Percentiles rank a stretch among this genome's conserved stretches.
Evolutionary conservation across 92 coral and sea anemone species (phyloP).

Genomic region (Palythoa grandis): DNA sequence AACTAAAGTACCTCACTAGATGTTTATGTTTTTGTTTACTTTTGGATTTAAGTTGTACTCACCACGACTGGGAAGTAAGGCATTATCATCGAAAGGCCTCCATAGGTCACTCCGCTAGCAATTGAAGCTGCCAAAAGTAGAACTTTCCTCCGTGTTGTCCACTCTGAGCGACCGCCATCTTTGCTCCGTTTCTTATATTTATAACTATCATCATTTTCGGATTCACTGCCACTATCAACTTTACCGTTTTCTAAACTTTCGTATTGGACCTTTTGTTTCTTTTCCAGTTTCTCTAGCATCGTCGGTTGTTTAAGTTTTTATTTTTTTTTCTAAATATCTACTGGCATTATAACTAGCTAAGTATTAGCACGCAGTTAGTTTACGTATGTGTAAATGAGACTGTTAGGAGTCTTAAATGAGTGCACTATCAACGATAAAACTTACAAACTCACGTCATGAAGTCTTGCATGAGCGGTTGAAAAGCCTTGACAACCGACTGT

Average conservation of each 20-base stretch:
- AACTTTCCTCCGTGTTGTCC: conserved; percentile 4
- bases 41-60: background rate
- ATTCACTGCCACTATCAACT: background rate
- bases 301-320: background rate
- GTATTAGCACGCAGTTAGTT: too few relatives aligned
- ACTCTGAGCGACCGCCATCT: background rate
- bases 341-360: too few relatives aligned
- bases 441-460: too few relatives aligned
- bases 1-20: too few relatives aligned
- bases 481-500: too few relatives aligned
- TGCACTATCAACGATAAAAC: too few relatives aligned
- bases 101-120: background rate
- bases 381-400: too few relatives aligned
- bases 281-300: background rate
- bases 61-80: background rate
- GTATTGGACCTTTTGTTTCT: background rate
- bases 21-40: too few relatives aligned
- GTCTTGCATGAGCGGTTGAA: too few relatives aligned
- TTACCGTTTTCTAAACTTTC: background rate
- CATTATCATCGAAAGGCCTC: background rate
- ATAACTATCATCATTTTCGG: background rate
- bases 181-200: background rate
- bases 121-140: background rate
- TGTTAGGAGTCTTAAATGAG: too few relatives aligned
- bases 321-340: background rate